Base-by-base conservation (phyloP, 2,888 invertebrate genomes). In the Drosophila borborema region DNA sequence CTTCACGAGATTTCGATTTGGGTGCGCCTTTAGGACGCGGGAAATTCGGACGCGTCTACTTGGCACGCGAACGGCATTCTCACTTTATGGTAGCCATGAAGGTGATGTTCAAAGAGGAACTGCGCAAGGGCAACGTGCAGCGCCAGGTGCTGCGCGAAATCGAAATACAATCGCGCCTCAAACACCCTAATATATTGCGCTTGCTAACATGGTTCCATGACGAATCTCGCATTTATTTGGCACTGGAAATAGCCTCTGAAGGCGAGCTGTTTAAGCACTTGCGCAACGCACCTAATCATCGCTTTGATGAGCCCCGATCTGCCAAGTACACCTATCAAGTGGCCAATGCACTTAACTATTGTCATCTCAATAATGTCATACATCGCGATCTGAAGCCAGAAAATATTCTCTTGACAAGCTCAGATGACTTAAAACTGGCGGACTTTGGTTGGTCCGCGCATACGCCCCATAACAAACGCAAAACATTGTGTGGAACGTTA, bases 401-500 rank as follows among this genome's bases (percentile, higher is more conserved):
- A 91, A 98, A 98, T 92, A 94, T 98, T 41, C 93, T 98, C 12
- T 94, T 98, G 2, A 96, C 96, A 0, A 94, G 94, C 38, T 95
- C 95, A 63, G 97, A 96, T 67, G 96, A 98, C 88, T 94, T 98
- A 0, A 98, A 98, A 92, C 94, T 98, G 64, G 97, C 97, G 7
- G 98, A 98, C 93, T 98, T 98, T 94, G 98, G 98, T 0, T 98
- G 98, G 98, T 98, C 98, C 0, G 97, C 98, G 2, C 98, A 98
- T 93, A 97, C 98, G 2, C 97, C 97, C 7, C 96, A 96, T 12
- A 95, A 95, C 80, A 95, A 95, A 89, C 95, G 98, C 41, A 96
- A 96, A 82, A 99, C 99, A 3, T 95, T 99, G 94, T 99, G 99
- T 90, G 99, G 99, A 2, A 99, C 99, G 0, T 94, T 99, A 45